Evolutionary conservation across 2,113 vertebrate genomes (phyloP).

Genomic region (Trogon melanurus): DNA sequence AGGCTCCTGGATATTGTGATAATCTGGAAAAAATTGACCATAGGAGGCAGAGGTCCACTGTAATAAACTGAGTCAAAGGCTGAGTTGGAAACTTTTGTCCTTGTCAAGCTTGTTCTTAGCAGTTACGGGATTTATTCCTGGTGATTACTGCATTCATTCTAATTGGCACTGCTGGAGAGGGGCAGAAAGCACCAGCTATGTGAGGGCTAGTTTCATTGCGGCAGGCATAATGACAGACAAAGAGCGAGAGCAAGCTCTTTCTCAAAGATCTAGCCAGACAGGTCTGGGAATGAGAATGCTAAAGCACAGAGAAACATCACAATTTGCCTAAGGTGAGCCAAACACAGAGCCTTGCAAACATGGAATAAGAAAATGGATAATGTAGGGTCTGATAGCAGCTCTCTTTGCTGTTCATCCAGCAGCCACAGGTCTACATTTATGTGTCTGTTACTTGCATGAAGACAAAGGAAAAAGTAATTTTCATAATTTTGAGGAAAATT

Average conservation of each 20-base stretch:
- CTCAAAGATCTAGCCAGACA: background rate
- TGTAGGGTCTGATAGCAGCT: background rate
- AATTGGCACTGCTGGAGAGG: background rate
- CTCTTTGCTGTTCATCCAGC: background rate
- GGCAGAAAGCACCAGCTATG: background rate
- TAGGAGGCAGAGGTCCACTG: background rate
- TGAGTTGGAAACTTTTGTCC: background rate
- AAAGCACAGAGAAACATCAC: background rate
- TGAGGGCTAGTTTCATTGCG: background rate
- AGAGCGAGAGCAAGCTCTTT: background rate
- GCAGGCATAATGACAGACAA: background rate
- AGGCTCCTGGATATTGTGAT: background rate
- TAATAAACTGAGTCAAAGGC: background rate
- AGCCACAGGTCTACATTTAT: background rate
- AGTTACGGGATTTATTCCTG: background rate
- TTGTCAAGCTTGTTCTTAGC: background rate
- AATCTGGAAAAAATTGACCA: background rate
- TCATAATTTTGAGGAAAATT: background rate
- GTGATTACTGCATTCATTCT: background rate
- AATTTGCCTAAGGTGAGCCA: background rate
- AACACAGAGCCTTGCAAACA: background rate
- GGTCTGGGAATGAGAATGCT: fast-evolving
- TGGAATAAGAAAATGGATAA: background rate
- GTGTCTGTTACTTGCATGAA: background rate
- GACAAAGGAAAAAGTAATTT: background rate